Evolutionary conservation across 2,888 invertebrate species (phyloP), one percentile per base, ranked within the genome.

Genomic region (Rhingia rostrata): DNA sequence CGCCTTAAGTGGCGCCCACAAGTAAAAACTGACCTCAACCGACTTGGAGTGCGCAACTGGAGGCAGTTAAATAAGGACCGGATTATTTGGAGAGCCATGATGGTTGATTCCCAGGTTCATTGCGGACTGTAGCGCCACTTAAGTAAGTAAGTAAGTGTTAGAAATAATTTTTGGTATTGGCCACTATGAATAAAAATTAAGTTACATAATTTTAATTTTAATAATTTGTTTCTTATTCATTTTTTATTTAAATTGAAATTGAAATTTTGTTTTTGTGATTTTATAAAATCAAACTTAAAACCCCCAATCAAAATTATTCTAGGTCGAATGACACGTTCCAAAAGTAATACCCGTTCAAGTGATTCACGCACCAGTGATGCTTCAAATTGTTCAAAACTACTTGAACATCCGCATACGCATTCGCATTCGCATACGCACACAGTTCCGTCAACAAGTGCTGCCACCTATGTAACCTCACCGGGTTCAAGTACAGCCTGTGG

Each of bases 291-390:
- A 41, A 75, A 45, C 7, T 35, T 35, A 53, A 9, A 53, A 3
- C 12, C 61, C 39, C 3, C 12, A 33, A 61, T 37, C 14, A 35
- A 37, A 9, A 12, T 49, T 64, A 39, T 84, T 84, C 58, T 84
- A 91, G 91, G 91, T 87, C 90, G 91, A 86, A 91, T 91, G 90
- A 90, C 89, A 86, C 90, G 91, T 78, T 91, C 91, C 30, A 91
- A 91, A 88, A 91, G 91, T 87, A 91, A 91, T 86, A 91, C 91
- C 49, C 90, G 90, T 86, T 91, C 91, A 86, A 91, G 90, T 87
- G 91, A 91, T 72, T 91, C 91, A 49, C 90, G 90, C 74, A 90
- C 89, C 86, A 91, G 91, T 86, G 91, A 91, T 87, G 89, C 89
- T 32, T 91, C 91, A 67, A 91, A 90, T 88, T 90, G 90, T 85